phyloP scores from a whole-genome alignment of 2,113 vertebrate species.

The Poeciliopsis prolifica region DNA sequence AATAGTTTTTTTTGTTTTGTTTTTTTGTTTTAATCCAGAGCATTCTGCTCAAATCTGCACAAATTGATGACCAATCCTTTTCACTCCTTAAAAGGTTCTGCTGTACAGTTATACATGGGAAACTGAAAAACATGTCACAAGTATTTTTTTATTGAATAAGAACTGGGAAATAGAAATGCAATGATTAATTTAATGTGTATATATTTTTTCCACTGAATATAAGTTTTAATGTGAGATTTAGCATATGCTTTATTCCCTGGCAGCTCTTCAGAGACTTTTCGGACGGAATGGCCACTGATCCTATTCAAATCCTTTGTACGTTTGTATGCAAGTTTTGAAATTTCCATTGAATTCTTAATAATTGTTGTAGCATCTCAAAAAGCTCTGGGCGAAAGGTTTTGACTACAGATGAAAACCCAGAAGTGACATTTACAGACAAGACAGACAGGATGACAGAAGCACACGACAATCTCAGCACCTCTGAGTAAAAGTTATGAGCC shows the following conservation, averaged over 20 bases:
- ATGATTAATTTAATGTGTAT: not conserved
- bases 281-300: slow-evolving; percentile 33
- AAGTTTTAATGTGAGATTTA: slow-evolving; percentile 50
- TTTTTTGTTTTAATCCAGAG: not conserved
- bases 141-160: not conserved
- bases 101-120: not conserved
- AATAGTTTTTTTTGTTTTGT: not conserved
- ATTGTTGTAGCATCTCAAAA: not conserved
- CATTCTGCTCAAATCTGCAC: not conserved
- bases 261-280: slow-evolving; percentile 52
- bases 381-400: not conserved
- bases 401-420: slow-evolving; percentile 38
- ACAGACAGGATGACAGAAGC: slow-evolving; percentile 62
- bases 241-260: slow-evolving; percentile 46
- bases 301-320: slow-evolving; percentile 30
- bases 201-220: slow-evolving; percentile 2
- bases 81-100: not conserved
- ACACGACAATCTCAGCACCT: slow-evolving; percentile 45
- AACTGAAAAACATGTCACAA: not conserved
- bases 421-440: slow-evolving; percentile 71
- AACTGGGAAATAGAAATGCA: not conserved
- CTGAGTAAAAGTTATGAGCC: slow-evolving; percentile 42
- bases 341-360: slow-evolving; percentile 24
- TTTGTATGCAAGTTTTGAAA: slow-evolving; percentile 32
- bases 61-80: not conserved